Percentiles rank a stretch among this genome's conserved stretches.
phyloP scores from a whole-genome alignment of 2,888 invertebrate species.

The Ypsolopha scabrella region DNA sequence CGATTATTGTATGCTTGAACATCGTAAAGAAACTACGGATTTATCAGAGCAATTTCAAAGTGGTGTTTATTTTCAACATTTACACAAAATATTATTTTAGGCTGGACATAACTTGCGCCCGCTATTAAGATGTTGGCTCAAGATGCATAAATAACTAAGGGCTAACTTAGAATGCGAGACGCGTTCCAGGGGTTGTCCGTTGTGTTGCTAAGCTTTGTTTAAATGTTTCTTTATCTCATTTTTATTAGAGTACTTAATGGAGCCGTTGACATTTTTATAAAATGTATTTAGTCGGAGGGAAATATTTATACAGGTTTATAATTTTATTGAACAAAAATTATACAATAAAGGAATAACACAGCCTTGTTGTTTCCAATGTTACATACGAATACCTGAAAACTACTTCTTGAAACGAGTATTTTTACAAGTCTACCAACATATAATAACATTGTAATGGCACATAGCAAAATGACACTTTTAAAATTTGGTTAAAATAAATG shows the following conservation, averaged over 20 bases:
- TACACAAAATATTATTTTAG: conserved; percentile 68
- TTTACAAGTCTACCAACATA: no score
- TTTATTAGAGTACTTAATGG: no score
- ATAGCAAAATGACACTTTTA: background rate
- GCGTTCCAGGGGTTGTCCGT: conserved; percentile 44
- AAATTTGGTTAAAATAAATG: background rate
- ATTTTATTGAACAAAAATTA: no score
- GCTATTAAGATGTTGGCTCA: conserved; percentile 66
- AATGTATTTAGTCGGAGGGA: no score
- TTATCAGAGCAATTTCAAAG: background rate
- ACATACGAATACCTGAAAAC: no score
- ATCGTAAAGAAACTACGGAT: background rate
- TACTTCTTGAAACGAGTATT: no score
- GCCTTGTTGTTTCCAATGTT: no score
- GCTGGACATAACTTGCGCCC: conserved; percentile 57
- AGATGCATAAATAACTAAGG: conserved; percentile 66
- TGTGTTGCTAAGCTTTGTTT: conserved; percentile 6
- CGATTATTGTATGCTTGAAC: background rate
- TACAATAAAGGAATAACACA: no score
- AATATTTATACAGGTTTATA: no score
- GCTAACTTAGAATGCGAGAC: conserved; percentile 62
- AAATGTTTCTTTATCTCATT: background rate
- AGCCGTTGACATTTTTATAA: no score
- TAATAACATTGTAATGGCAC: background rate
- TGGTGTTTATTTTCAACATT: conserved; percentile 61